Percentiles rank a stretch among this genome's conserved stretches.
Conservation (phyloP, 1,140 invertebrate species). For the Zelostemma sp. region DNA sequence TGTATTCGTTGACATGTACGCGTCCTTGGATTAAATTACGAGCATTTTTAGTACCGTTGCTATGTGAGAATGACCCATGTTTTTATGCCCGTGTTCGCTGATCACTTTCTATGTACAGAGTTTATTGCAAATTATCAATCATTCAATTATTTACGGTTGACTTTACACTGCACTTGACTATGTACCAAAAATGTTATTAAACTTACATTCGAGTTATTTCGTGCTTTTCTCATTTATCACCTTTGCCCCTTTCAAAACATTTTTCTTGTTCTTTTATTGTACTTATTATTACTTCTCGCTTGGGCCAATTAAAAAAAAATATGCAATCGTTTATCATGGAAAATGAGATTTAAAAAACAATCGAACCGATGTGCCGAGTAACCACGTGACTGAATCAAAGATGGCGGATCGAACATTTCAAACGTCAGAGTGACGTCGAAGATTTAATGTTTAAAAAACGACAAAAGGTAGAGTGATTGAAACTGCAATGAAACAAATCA, state of each 20-base stretch:
- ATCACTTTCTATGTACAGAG: conserved; percentile 34
- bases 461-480: no score
- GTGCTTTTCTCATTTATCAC: background rate
- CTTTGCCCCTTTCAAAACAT: background rate
- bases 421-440: no score
- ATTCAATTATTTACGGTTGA: conserved; percentile 32
- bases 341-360: no score
- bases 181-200: conserved; percentile 51
- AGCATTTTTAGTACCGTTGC: conserved; percentile 13
- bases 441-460: no score
- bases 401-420: no score
- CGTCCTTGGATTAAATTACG: conserved; percentile 13
- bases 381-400: no score
- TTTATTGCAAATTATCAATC: conserved; percentile 28
- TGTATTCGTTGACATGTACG: conserved; percentile 32
- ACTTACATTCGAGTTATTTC: conserved; percentile 37
- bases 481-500: no score
- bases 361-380: no score
- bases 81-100: conserved; percentile 7
- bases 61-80: background rate
- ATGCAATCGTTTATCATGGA: no score
- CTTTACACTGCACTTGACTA: conserved; percentile 41
- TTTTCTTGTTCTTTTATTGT: no score
- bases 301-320: no score
- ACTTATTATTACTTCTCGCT: no score